Percentiles rank a stretch among this genome's conserved stretches.
Evolutionary conservation across 2,113 vertebrate genomes (phyloP).

Genomic region (Muntiacus reevesi): DNA sequence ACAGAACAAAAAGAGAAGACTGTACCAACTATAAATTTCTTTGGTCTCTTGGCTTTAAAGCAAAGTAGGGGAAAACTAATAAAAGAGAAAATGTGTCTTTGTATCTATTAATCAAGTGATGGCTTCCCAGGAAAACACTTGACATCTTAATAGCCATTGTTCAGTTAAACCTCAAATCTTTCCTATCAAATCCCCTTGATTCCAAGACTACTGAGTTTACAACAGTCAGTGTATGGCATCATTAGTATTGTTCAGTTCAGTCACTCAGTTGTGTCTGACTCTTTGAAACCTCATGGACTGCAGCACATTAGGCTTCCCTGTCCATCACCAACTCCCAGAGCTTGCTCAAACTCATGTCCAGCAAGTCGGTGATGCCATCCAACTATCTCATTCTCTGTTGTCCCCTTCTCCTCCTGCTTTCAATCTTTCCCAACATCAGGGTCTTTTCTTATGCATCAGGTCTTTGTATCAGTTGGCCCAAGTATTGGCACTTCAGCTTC

Average conservation of each 20-base stretch:
- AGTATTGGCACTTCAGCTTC: neutral
- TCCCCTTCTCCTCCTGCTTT: neutral
- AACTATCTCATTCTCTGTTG: neutral
- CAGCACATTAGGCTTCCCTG: neutral
- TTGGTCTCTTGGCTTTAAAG: conserved; percentile 18
- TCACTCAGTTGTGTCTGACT: neutral
- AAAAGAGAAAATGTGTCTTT: neutral
- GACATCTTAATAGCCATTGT: neutral
- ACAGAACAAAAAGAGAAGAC: neutral
- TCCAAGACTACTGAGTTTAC: neutral
- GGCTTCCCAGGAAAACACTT: neutral
- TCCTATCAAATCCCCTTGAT: neutral
- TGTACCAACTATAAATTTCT: neutral
- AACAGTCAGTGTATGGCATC: neutral
- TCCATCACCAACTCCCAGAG: neutral
- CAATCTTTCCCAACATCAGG: neutral
- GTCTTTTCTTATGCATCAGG: neutral
- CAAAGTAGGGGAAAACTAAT: neutral
- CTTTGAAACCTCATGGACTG: neutral
- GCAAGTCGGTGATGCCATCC: rapidly evolving
- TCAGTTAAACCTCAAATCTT: neutral
- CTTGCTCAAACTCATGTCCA: neutral
- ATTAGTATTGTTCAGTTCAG: neutral
- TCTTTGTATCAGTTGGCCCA: neutral
- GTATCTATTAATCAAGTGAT: neutral